Base-by-base conservation (phyloP, 37 sponge, comb jelly and placozoan genomes). In the Haliclona indistincta region DNA sequence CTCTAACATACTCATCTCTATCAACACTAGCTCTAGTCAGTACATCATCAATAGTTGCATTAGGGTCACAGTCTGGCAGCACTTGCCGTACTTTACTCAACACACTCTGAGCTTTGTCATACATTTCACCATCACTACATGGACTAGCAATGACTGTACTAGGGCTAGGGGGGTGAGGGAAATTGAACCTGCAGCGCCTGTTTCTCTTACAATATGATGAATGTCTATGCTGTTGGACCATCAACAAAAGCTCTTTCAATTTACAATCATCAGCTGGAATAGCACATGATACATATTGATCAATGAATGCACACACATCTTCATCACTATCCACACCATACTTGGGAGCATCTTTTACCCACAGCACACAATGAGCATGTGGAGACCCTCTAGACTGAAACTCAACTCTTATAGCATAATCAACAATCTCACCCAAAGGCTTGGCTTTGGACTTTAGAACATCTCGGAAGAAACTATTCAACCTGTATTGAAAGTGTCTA, bases 401-500 rank as follows among this genome's bases (percentile, higher is more conserved):
- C 25, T 74, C 75, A 32, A 74, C 32, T 35, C 75, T 17, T 6
- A 63, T 63, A 39, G 45, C 49, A 76, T 55, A 76, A 30, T 64
- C 54, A 29, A 5, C 37, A 4, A 76, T 26, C 10, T 64, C 65
- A 22, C 66, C 66, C 4, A 63, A 26, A 55, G 74, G 74, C 30
- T 56, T 34, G 15, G 62, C 74, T 11, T 4, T 55, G n/a, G 55
- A 51, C 26, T 56, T 73, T 23, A 73, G 38, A 73, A 56, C 8
- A 15, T 43, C 45, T 55, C 10, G 4, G 29, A 76, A 74, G 4
- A 76, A 76, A 4, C 3, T 34, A 44, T 64, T 35, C 3, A 43
- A 34, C 22, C 77, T 23, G 39, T 76, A 76, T 25, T 76, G 66
- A 64, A 73, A 73, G 42, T 76, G 66, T 38, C 77, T 32, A 8